Evolutionary conservation across 2,888 invertebrate genomes (phyloP).

Genomic region (Caenorhabditis angaria): DNA sequence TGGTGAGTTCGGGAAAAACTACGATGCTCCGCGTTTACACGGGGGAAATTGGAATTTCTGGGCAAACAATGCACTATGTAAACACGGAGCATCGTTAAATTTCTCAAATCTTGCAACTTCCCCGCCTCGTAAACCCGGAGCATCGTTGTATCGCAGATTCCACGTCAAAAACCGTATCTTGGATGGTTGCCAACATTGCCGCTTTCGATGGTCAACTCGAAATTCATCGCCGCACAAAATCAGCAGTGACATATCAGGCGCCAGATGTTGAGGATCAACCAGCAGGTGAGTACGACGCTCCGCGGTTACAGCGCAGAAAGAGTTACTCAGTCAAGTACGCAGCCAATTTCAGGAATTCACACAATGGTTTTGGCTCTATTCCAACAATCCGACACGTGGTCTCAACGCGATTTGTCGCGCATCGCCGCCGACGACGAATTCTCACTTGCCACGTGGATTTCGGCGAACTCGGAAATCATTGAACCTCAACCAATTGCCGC

Average conservation of each 20-base stretch:
- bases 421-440: conserved; percentile 34
- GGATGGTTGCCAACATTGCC: conserved; percentile 45
- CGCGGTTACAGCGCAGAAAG: too few species aligned
- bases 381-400: conserved; percentile 43
- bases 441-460: conserved; percentile 29
- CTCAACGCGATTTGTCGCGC: conserved; percentile 34
- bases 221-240: conserved; percentile 33
- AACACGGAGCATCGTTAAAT: neutral
- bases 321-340: neutral
- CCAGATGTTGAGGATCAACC: conserved; percentile 30
- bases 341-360: conserved; percentile 36
- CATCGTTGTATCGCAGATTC: conserved; percentile 20
- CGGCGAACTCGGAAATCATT: conserved; percentile 22
- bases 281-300: too few species aligned
- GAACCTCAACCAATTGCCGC: conserved; percentile 25
- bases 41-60: neutral
- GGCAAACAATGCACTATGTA: neutral
- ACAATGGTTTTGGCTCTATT: conserved; percentile 44
- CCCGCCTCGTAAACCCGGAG: neutral
- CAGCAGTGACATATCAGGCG: conserved; percentile 31
- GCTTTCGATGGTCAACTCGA: conserved; percentile 40
- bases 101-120: neutral
- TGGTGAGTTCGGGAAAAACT: conserved; percentile 24
- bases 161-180: conserved; percentile 32
- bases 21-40: neutral